phyloP scores from a whole-genome alignment of 2,797 vertebrate genomes.

The Karalla daura region DNA sequence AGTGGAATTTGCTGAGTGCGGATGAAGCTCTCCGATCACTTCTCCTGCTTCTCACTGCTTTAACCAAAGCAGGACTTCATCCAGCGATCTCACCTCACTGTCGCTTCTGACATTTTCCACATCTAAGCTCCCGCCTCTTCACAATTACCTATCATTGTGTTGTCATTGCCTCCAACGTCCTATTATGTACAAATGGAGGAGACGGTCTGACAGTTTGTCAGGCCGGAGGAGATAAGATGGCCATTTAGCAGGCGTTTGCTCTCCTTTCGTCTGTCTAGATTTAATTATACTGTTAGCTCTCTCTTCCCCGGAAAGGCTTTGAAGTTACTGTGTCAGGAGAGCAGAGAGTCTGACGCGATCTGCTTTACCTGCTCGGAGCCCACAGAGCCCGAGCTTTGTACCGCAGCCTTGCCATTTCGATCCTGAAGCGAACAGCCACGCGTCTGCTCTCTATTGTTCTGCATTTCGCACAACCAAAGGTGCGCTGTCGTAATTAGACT shows the following conservation, averaged over 20 bases:
- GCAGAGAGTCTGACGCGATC: slow-evolving; percentile 49
- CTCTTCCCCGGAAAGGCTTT: slow-evolving; percentile 60
- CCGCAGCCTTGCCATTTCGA: slow-evolving; percentile 19
- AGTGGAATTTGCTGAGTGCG: background rate
- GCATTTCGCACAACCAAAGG: slow-evolving; percentile 17
- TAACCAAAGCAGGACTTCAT: slow-evolving; percentile 52
- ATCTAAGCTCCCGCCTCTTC: slow-evolving; percentile 52
- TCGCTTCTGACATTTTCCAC: slow-evolving; percentile 53
- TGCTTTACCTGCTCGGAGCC: slow-evolving; percentile 35
- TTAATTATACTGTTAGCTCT: slow-evolving; percentile 76
- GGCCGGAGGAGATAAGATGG: slow-evolving; percentile 69
- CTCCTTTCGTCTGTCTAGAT: slow-evolving; percentile 66
- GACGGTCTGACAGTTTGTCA: slow-evolving; percentile 74
- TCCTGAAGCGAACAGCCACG: slow-evolving; percentile 38
- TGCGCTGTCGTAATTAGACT: slow-evolving; percentile 2
- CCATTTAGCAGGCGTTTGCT: slow-evolving; percentile 69
- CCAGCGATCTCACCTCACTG: slow-evolving; percentile 42
- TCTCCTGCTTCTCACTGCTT: background rate
- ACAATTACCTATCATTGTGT: slow-evolving; percentile 74
- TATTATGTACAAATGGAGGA: slow-evolving; percentile 67
- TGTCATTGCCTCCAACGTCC: slow-evolving; percentile 66
- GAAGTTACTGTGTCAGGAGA: slow-evolving; percentile 64
- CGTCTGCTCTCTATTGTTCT: slow-evolving; percentile 32
- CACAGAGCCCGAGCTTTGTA: slow-evolving; percentile 18
- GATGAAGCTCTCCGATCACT: background rate